Evolutionary conservation across 2,113 vertebrate species (phyloP), one percentile per base, ranked within the genome.

Genomic region (Pollimyrus isidori): DNA sequence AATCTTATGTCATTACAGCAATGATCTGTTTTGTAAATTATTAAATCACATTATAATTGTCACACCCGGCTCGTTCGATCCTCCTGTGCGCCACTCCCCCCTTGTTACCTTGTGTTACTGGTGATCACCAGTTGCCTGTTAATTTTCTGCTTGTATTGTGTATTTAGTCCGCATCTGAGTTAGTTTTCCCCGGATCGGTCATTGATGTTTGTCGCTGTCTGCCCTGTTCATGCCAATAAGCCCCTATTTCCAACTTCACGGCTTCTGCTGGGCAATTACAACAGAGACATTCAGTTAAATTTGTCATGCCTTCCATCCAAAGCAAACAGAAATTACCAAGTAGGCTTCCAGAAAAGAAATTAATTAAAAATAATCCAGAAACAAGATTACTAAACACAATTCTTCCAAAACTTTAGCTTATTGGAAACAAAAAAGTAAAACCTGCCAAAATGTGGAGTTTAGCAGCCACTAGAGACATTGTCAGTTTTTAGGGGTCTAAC

Each of bases 391-490:
- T 89, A 91, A 91, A 87, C 73, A 83, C 89, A 90, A 19, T 89
- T 91, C 92, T 65, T 30, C 89, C 53, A 0, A 76, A 65, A 86
- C 88, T 82, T 83, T 49, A 87, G 6, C 84, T 53, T 7, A 49
- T 35, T 19, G 2, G 53, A 89, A 89, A 80, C 45, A 92, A 94
- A 90, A 58, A 86, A 92, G 90, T 83, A 39, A 26, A 90, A 92
- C 89, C 84, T 90, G 83, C 50, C 89, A 53, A 21, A 76, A 84
- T 87, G 46, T n/a, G 65, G 89, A 46, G 90, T 89, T 93, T 93
- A 90, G 91, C 87, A 92, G 82, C 89, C 89, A 88, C 92, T 86
- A 92, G 89, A 89, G 90, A 92, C 92, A 91, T 88, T 85, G 91
- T 88, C 91, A 92, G 89, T 90, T 90, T 92, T 92, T 92, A 91